These are phyloP conservation scores for Anadara kagoshimensis DNA, from an alignment of 1,140 invertebrate genomes.

Conservation along the genomic window DNA sequence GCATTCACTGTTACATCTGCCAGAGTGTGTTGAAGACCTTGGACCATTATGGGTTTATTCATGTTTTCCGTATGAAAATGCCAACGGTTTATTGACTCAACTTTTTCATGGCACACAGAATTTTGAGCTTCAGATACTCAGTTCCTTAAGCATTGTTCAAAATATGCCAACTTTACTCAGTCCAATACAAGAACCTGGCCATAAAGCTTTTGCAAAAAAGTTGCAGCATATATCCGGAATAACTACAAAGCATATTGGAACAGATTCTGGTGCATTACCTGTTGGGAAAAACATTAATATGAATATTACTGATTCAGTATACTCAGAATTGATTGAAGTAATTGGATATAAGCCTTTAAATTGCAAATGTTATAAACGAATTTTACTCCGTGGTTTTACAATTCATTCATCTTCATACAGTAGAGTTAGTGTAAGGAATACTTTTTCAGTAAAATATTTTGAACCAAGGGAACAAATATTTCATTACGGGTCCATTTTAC, in stretches of 20 bases:
- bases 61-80: no score
- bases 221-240: neutral
- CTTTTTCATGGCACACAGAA: no score
- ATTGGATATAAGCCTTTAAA: neutral
- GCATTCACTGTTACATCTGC: neutral
- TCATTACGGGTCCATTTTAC: no score
- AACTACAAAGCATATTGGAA: neutral
- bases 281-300: neutral
- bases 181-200: no score
- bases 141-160: no score
- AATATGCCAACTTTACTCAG: no score
- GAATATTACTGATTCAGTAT: neutral
- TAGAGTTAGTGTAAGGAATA: neutral
- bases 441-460: no score
- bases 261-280: neutral
- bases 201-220: constrained; percentile 2
- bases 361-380: neutral
- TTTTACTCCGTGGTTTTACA: neutral
- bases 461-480: no score
- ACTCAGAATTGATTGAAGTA: neutral
- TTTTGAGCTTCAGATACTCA: no score
- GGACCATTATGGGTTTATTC: no score
- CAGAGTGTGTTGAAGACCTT: no score
- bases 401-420: neutral
- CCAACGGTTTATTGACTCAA: no score